phyloP scores from a whole-genome alignment of 2,888 invertebrate genomes.

The Allacma fusca region DNA sequence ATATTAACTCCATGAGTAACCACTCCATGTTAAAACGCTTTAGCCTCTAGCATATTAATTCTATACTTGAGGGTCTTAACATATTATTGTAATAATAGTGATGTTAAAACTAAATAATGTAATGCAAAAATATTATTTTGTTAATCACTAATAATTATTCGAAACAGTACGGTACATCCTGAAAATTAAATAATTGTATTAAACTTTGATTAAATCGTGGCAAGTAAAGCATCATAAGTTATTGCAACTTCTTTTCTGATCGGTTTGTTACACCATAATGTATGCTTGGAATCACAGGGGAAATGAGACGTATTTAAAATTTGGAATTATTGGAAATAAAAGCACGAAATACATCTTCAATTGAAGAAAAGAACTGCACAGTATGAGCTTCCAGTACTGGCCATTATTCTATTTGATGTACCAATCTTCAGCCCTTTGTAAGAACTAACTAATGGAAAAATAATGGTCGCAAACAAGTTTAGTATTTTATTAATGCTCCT shows the following conservation, averaged over 20 bases:
- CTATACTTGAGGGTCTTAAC: slow-evolving; percentile 2
- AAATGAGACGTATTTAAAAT: background rate
- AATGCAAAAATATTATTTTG: slow-evolving; percentile 6
- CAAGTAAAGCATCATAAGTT: background rate
- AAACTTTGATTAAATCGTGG: background rate
- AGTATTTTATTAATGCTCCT: slow-evolving; percentile 4
- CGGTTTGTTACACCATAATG: too few species aligned
- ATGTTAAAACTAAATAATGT: background rate
- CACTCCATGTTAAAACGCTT: slow-evolving; percentile 16
- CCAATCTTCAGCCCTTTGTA: too few species aligned
- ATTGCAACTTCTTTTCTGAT: too few species aligned
- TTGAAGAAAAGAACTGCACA: too few species aligned
- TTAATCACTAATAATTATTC: slow-evolving; percentile 12
- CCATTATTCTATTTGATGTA: too few species aligned
- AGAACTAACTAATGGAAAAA: too few species aligned
- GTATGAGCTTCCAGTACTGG: background rate
- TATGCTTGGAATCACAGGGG: too few species aligned
- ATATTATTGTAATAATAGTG: background rate
- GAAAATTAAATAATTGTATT: background rate
- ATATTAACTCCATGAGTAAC: slow-evolving; percentile 4
- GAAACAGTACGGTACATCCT: background rate
- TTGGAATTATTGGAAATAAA: background rate
- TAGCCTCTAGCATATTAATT: slow-evolving; percentile 7
- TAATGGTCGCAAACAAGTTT: slow-evolving; percentile 1
- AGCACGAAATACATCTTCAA: too few species aligned